Conservation (phyloP, 2,113 vertebrate species). For the Elachura formosa region DNA sequence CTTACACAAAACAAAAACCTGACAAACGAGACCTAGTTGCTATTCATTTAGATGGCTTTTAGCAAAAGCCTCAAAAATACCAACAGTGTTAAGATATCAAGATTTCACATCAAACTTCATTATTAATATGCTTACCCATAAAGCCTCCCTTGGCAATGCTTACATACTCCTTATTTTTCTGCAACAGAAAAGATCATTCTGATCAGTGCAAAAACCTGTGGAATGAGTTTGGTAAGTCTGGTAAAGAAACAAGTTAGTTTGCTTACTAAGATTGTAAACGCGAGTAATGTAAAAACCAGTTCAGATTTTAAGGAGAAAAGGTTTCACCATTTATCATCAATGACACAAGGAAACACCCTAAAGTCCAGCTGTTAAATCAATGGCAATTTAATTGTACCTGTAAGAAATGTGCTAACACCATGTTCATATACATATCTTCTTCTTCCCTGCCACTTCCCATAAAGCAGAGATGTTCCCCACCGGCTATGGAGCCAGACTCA, state of each 20-base stretch:
- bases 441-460: constrained; percentile 99
- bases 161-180: constrained; percentile 99
- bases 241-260: not conserved
- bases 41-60: not conserved
- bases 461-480: constrained; percentile 96
- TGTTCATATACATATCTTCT: constrained; percentile 99
- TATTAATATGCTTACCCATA: constrained; percentile 85
- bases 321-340: not conserved
- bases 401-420: constrained; percentile 97
- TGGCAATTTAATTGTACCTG: constrained; percentile 76
- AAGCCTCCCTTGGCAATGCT: constrained; percentile 98
- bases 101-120: not conserved
- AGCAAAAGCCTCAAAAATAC: not conserved
- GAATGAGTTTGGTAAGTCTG: not conserved
- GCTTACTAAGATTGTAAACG: not conserved
- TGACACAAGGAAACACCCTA: not conserved
- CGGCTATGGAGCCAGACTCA: constrained; percentile 92
- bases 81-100: fast-evolving
- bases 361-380: not conserved
- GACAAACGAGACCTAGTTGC: not conserved
- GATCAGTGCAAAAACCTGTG: not conserved
- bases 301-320: not conserved
- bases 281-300: not conserved
- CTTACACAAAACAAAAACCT: not conserved
- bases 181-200: constrained; percentile 53